phyloP scores from a whole-genome alignment of 37 sponge, comb jelly and placozoan genomes.

The Crambe crambe region DNA sequence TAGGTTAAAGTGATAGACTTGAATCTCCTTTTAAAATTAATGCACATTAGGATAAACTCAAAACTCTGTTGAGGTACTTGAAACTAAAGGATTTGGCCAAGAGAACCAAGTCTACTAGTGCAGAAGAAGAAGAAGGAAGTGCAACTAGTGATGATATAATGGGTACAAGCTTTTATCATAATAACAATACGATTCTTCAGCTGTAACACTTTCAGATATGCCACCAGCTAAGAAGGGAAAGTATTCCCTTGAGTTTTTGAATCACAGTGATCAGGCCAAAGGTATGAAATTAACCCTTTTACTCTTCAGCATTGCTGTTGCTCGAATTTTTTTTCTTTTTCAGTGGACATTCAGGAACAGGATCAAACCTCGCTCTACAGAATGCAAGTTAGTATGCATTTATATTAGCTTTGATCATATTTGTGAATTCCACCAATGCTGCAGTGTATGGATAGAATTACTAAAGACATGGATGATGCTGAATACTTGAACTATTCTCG shows the following conservation, averaged over 20 bases:
- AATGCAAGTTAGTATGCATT: background rate
- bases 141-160: background rate
- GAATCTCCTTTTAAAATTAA: background rate
- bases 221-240: constrained; percentile 11
- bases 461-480: constrained; percentile 1
- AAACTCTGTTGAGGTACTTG: constrained; percentile 8
- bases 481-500: constrained; percentile 30
- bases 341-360: constrained; percentile 5
- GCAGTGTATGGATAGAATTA: constrained; percentile 21
- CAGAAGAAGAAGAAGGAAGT: background rate
- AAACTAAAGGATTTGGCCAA: constrained; percentile 11
- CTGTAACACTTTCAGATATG: background rate
- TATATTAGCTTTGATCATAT: background rate
- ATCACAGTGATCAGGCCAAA: background rate
- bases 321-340: background rate
- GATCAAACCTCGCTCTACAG: background rate
- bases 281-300: too few relatives aligned
- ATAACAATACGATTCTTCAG: background rate
- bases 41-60: constrained; percentile 16
- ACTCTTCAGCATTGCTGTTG: background rate
- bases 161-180: background rate
- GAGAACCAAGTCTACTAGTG: background rate
- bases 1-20: constrained; percentile 5
- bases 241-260: constrained; percentile 12
- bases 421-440: background rate